Conservation (phyloP, 2,113 vertebrate species). For the Pan troglodytes region NHGRI_mPanTro3-v2.1_pri NC_072401.2:126256501-126257000, state of each 20-base stretch:
- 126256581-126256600: background rate
- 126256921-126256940: background rate
- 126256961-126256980: background rate
- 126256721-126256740: background rate
- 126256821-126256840: background rate
- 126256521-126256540: no score
- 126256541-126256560: background rate
- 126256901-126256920: background rate
- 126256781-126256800: background rate
- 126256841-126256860: background rate
- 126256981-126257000: background rate
- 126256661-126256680: no score
- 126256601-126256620: background rate
- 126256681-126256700: background rate
- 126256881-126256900: background rate
- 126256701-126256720: background rate
- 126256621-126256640: background rate
- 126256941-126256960: background rate
- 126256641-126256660: no score
- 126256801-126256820: no score
- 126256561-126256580: background rate
- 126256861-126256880: background rate
- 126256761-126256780: background rate
- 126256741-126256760: background rate
- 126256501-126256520: background rate